Percentiles rank a stretch among this genome's conserved stretches.
phyloP scores from a whole-genome alignment of 2,113 vertebrate genomes.

The Halcyon senegalensis region DNA sequence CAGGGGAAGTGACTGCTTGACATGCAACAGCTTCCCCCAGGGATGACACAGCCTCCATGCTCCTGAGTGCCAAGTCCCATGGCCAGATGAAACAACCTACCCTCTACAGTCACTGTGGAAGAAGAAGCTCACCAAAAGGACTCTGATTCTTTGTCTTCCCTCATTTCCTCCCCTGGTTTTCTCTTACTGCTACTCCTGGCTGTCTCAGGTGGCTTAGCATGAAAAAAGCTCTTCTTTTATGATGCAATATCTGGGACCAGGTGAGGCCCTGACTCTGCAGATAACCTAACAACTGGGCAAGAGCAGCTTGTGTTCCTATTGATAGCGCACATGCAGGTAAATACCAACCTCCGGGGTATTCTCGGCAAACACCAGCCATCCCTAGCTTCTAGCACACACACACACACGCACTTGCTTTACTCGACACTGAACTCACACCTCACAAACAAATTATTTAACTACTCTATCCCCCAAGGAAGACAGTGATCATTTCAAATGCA shows the following conservation, averaged over 20 bases:
- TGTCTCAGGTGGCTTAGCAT: not conserved
- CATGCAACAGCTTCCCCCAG: not conserved
- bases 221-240: slow-evolving; percentile 38
- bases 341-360: slow-evolving; percentile 31
- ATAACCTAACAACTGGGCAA: slow-evolving; percentile 23
- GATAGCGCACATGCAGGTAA: slow-evolving; percentile 27
- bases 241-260: slow-evolving; percentile 56
- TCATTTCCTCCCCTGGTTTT: not conserved
- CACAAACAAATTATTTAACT: slow-evolving; percentile 81
- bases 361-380: slow-evolving; percentile 8
- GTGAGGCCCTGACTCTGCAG: slow-evolving; percentile 53
- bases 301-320: not conserved
- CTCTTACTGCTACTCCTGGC: not conserved
- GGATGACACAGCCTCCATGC: not conserved
- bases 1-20: rapidly evolving
- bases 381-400: not conserved
- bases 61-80: not conserved
- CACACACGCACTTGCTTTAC: not conserved
- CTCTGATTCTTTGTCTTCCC: not conserved
- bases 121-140: not conserved
- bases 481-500: slow-evolving; percentile 73
- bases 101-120: not conserved
- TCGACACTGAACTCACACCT: slow-evolving; percentile 66
- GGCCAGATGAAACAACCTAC: not conserved
- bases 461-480: slow-evolving; percentile 73